phyloP scores from a whole-genome alignment of 2,888 invertebrate genomes.

The Drosophila niveifrons region DNA sequence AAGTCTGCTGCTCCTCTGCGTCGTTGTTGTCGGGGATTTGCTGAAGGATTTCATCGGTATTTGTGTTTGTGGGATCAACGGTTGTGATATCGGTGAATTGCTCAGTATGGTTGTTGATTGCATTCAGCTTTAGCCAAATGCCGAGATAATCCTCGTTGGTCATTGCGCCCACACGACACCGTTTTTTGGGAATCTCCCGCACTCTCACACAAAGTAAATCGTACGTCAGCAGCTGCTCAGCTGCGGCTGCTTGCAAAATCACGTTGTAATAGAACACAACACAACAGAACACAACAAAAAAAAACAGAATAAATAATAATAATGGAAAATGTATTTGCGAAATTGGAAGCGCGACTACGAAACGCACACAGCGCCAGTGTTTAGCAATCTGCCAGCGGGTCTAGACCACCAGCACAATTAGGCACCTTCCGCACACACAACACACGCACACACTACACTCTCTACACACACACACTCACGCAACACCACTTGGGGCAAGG shows the following conservation, averaged over 20 bases:
- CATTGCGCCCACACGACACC: constrained; percentile 33
- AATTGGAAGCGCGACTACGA: constrained; percentile 54
- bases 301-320: background rate
- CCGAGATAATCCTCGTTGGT: constrained; percentile 32
- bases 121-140: constrained; percentile 23
- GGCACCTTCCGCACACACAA: constrained; percentile 19
- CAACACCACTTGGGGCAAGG: constrained; percentile 2
- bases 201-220: constrained; percentile 10
- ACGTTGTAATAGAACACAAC: constrained; percentile 17
- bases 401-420: constrained; percentile 25
- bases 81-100: constrained; percentile 11
- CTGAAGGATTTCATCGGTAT: background rate
- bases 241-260: constrained; percentile 10
- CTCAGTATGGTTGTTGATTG: constrained; percentile 9
- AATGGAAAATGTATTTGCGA: constrained; percentile 11
- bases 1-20: background rate
- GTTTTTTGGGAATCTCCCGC: constrained; percentile 50
- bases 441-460: background rate
- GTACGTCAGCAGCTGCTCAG: constrained; percentile 16
- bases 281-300: background rate
- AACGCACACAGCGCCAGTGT: constrained; percentile 58
- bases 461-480: background rate
- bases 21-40: background rate
- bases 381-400: constrained; percentile 62
- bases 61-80: background rate